These are phyloP conservation scores for Danio kyathit DNA, from an alignment of 2,797 vertebrate genomes.

Conservation along the genomic window DNA sequence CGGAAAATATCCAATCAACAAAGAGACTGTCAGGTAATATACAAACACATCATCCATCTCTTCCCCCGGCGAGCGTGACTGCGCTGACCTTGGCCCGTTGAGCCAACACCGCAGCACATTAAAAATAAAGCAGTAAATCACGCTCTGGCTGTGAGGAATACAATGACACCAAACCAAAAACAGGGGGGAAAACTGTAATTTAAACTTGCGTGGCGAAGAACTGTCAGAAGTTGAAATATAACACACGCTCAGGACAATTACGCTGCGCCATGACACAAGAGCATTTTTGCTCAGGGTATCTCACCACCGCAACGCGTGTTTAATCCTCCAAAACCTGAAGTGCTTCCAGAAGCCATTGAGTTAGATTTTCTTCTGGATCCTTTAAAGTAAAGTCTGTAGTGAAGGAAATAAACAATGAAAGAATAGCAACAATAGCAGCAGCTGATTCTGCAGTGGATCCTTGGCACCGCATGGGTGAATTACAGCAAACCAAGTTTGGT, in stretches of 20 bases:
- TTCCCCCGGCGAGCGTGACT: constrained; percentile 15
- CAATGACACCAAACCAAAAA: constrained; percentile 62
- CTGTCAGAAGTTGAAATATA: constrained; percentile 61
- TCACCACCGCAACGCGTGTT: constrained; percentile 53
- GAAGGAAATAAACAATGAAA: constrained; percentile 32
- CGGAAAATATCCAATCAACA: constrained; percentile 56
- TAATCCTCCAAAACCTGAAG: constrained; percentile 47
- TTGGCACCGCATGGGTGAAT: constrained; percentile 16
- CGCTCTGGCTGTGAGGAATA: constrained; percentile 42
- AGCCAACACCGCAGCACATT: constrained; percentile 53
- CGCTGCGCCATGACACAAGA: constrained; percentile 49
- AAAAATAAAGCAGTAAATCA: constrained; percentile 62
- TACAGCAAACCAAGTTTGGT: constrained; percentile 25
- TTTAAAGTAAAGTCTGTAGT: not conserved
- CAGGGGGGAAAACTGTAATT: constrained; percentile 58
- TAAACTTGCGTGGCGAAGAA: constrained; percentile 54
- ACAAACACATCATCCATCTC: constrained; percentile 53
- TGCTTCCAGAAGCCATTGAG: constrained; percentile 28
- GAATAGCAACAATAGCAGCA: not conserved
- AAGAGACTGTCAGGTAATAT: constrained; percentile 48
- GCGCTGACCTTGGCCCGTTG: constrained; percentile 48
- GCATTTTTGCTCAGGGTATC: constrained; percentile 43
- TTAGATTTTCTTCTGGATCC: constrained; percentile 12
- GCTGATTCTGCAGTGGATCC: constrained; percentile 1
- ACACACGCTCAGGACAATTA: constrained; percentile 51